These are phyloP conservation scores for Melangyna quadrimaculata DNA, from an alignment of 2,888 invertebrate species.

Conservation along the genomic window DNA sequence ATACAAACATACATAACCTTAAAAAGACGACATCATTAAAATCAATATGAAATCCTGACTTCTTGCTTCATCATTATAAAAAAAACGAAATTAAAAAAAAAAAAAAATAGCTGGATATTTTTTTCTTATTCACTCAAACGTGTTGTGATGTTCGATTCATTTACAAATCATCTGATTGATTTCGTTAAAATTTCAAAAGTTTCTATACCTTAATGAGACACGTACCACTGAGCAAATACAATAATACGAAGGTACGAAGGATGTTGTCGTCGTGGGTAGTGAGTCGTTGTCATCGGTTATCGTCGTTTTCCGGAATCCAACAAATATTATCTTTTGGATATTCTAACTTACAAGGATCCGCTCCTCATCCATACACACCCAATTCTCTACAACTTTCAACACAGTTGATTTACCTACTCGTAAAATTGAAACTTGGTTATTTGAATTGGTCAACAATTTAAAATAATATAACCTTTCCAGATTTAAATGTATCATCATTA, in stretches of 20 bases:
- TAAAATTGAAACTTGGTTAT: slow-evolving; percentile 16
- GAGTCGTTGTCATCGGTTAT: neutral
- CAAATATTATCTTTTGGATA: neutral
- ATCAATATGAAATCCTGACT: slow-evolving; percentile 24
- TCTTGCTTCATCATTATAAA: slow-evolving; percentile 20
- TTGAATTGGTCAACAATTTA: slow-evolving; percentile 8
- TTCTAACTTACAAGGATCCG: neutral
- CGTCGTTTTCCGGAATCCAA: neutral
- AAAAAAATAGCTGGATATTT: neutral
- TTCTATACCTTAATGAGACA: slow-evolving; percentile 32
- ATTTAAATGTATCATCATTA: slow-evolving; percentile 27
- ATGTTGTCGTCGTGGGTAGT: too few relatives aligned
- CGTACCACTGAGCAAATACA: slow-evolving; percentile 29
- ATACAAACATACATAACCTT: neutral
- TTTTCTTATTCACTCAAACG: slow-evolving; percentile 18
- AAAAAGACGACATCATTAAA: slow-evolving; percentile 21
- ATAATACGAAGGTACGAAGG: neutral
- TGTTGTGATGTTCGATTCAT: slow-evolving; percentile 15
- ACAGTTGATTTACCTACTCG: neutral
- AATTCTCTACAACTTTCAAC: neutral
- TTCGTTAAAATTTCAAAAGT: slow-evolving; percentile 26
- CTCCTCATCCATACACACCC: neutral
- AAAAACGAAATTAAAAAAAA: neutral
- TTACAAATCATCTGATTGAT: slow-evolving; percentile 23
- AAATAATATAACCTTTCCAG: slow-evolving; percentile 1